Evolutionary conservation across 2,113 vertebrate species (phyloP).

Genomic region (Columbina picui): DNA sequence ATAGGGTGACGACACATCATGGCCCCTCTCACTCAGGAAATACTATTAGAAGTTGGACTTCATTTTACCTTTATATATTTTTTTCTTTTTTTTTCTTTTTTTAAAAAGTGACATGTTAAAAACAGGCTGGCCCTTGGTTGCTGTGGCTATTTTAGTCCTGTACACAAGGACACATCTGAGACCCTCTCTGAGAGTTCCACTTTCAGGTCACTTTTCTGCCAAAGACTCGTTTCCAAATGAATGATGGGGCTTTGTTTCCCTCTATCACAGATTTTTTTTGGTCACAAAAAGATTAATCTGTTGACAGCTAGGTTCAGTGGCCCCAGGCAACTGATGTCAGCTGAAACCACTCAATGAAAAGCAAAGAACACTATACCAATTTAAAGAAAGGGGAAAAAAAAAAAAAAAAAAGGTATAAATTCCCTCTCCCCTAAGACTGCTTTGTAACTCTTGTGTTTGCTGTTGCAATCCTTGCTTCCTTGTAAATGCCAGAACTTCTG

Average conservation of each 20-base stretch:
- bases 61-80: background rate
- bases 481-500: background rate
- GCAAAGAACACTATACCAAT: background rate
- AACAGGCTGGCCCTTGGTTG: background rate
- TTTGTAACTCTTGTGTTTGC: background rate
- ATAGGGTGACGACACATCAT: accelerated
- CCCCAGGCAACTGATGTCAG: slow-evolving; percentile 29
- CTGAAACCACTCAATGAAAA: slow-evolving; percentile 33
- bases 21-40: background rate
- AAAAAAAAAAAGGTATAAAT: background rate
- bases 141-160: background rate
- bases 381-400: background rate
- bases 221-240: slow-evolving; percentile 11
- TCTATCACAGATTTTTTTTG: background rate
- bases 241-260: background rate
- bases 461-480: background rate
- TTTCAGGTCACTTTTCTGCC: slow-evolving; percentile 25
- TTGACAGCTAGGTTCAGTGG: slow-evolving; percentile 29
- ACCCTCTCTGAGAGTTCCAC: background rate
- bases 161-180: background rate
- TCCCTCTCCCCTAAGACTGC: background rate
- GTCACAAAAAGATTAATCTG: slow-evolving; percentile 45
- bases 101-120: background rate
- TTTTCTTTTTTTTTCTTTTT: background rate
- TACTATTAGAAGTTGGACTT: background rate